These are phyloP conservation scores for Heterotis niloticus DNA, from an alignment of 2,113 vertebrate genomes.

Conservation along the genomic window DNA sequence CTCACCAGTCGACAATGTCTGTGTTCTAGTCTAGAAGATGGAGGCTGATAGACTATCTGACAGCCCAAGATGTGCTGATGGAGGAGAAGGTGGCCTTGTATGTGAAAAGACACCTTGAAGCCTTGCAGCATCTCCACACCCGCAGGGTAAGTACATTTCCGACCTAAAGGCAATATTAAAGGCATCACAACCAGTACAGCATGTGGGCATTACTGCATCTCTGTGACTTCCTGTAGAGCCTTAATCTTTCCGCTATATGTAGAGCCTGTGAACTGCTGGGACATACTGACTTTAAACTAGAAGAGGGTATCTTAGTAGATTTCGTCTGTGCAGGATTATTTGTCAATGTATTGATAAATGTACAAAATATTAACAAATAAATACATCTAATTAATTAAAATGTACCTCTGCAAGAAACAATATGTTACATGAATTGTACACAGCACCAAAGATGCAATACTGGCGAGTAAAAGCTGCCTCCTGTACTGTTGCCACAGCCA, in stretches of 20 bases:
- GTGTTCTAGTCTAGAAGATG: conserved; percentile 79
- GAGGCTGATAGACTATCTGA: conserved; percentile 87
- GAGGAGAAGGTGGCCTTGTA: conserved; percentile 96
- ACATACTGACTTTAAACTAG: too few species aligned
- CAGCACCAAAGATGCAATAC: neutral
- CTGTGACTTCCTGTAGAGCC: neutral
- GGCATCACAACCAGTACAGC: neutral
- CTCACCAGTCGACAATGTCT: too few species aligned
- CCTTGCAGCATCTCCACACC: conserved; percentile 91
- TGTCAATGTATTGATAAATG: neutral
- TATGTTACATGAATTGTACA: neutral
- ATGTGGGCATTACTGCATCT: neutral
- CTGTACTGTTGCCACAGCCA: conserved; percentile 67
- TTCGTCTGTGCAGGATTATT: neutral
- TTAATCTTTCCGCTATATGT: neutral
- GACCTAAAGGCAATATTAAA: conserved; percentile 81
- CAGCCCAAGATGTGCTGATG: conserved; percentile 92
- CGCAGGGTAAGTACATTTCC: conserved; percentile 88
- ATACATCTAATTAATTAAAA: too few species aligned
- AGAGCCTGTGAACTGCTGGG: neutral
- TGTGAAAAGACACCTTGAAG: conserved; percentile 84
- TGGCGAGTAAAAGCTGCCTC: neutral
- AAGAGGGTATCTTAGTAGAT: neutral
- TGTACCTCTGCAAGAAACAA: too few species aligned
- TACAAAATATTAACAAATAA: too few species aligned